Evolutionary conservation across 2,888 invertebrate species (phyloP).

Genomic region (Drosophila nr. medialis): DNA sequence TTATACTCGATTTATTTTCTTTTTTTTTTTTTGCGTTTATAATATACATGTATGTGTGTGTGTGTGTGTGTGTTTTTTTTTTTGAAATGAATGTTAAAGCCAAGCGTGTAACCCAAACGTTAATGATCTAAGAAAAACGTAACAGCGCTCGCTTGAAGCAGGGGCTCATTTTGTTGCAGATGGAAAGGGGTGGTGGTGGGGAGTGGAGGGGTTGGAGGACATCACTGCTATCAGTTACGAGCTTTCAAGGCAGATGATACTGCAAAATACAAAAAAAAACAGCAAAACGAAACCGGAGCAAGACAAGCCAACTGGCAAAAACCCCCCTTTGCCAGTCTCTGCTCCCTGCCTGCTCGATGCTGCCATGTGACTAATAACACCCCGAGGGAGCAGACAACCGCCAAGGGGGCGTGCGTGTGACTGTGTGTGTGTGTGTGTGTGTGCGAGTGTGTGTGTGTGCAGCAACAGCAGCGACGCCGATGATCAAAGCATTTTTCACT

Average conservation of each 20-base stretch:
- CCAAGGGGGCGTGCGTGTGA: constrained; percentile 8
- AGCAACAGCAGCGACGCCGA: constrained; percentile 52
- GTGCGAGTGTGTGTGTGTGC: neutral
- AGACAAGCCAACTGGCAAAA: constrained; percentile 56
- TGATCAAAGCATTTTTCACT: constrained; percentile 73
- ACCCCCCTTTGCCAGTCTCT: constrained; percentile 14
- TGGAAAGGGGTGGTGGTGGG: neutral
- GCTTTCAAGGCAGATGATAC: constrained; percentile 66
- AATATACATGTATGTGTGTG: neutral
- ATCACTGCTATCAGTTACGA: constrained; percentile 66
- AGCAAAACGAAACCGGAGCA: constrained; percentile 49
- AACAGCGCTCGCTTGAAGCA: constrained; percentile 14
- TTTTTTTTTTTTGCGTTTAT: constrained; percentile 13
- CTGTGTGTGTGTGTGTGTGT: neutral
- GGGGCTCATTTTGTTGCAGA: neutral
- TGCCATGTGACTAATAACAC: constrained; percentile 82
- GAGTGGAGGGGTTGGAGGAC: neutral
- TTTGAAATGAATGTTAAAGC: constrained; percentile 17
- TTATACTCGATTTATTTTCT: constrained; percentile 75
- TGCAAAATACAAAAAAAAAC: constrained; percentile 32
- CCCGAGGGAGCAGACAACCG: constrained; percentile 71
- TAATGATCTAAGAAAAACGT: constrained; percentile 61
- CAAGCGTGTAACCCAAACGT: constrained; percentile 52
- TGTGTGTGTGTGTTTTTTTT: neutral
- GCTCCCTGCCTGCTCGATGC: constrained; percentile 25